Base-by-base conservation (phyloP, 1,140 invertebrate species). In the Meloidogyne floridensis region DNA sequence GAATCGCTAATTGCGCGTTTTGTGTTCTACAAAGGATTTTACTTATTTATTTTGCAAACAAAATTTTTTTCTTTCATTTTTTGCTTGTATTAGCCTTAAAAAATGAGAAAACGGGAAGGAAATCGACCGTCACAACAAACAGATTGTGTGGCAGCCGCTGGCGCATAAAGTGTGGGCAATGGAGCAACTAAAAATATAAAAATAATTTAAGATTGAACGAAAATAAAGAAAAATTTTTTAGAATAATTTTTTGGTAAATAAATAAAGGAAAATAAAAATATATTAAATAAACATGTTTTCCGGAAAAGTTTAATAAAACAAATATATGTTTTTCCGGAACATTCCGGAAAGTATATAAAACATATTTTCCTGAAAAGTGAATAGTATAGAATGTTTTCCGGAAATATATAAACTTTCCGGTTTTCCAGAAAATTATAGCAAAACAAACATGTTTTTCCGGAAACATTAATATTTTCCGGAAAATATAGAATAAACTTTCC, bases 71-170 rank as follows among this genome's bases (percentile, higher is more conserved):
- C n/a, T 15, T 65, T 65, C 15, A 65, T 47, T 65, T 15, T 65
- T 65, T 65, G 5, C 59, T n/a, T 65, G 15, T 65, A 65, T 65
- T 65, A 65, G n/a, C 59, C 59, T n/a, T 65, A 65, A 65, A 65
- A 65, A 65, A 65, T 65, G 47, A 47, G 47, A 65, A 65, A 65
- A 65, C 59, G n/a, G 59, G 59, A 65, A 65, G 59, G 59, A 65
- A 65, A 65, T 65, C 59, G 59, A 65, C 59, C 59, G 59, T 65
- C 59, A 65, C 59, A 65, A 65, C 59, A 65, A 65, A 65, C 59
- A 65, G 59, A 65, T 65, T 65, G 59, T 65, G 59, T 65, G 59
- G 59, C 59, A 65, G 59, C 59, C 56, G 11, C 56, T 59, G 56
- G 59, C 59, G n/a, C 3, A n/a, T 65, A 65, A 65, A 65, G 59